Evolutionary conservation across 2,797 vertebrate species (phyloP).

Genomic region (Anguilla marmorata): DNA sequence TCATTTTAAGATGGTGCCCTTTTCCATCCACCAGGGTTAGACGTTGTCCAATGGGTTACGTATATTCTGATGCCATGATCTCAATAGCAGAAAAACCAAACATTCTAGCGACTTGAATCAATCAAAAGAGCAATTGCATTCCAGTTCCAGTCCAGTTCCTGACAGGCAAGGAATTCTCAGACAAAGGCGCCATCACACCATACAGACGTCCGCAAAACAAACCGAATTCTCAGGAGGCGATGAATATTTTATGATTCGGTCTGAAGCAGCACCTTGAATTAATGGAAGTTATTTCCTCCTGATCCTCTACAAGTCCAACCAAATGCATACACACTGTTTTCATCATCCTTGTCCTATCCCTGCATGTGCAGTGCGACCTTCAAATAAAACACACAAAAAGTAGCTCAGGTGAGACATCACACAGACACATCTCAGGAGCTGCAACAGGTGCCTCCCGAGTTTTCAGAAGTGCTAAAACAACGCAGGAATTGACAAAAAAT

Average conservation of each 20-base stretch:
- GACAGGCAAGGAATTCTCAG: not conserved
- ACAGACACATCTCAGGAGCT: not conserved
- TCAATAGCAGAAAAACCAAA: not conserved
- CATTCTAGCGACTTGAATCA: not conserved
- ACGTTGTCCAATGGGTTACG: not conserved
- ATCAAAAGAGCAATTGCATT: not conserved
- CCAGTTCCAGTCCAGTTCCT: not conserved
- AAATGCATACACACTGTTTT: not conserved
- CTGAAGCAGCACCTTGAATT: not conserved
- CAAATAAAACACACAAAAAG: not conserved
- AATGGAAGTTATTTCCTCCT: conserved; percentile 8
- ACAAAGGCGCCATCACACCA: not conserved
- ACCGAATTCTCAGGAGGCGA: not conserved
- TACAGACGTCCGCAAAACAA: not conserved
- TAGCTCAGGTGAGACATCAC: not conserved
- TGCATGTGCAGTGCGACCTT: not conserved
- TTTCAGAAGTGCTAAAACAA: not conserved
- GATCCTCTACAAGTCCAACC: not conserved
- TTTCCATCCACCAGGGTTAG: not conserved
- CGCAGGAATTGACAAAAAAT: not conserved
- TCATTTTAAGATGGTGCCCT: not conserved
- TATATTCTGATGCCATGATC: not conserved
- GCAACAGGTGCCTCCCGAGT: not conserved
- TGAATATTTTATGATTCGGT: not conserved
- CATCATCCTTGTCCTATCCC: not conserved